A percentile compares a stretch with the other conserved stretches of the same genome.
Evolutionary conservation across 2,113 vertebrate species (phyloP).

Genomic region (Phoxinus phoxinus): DNA sequence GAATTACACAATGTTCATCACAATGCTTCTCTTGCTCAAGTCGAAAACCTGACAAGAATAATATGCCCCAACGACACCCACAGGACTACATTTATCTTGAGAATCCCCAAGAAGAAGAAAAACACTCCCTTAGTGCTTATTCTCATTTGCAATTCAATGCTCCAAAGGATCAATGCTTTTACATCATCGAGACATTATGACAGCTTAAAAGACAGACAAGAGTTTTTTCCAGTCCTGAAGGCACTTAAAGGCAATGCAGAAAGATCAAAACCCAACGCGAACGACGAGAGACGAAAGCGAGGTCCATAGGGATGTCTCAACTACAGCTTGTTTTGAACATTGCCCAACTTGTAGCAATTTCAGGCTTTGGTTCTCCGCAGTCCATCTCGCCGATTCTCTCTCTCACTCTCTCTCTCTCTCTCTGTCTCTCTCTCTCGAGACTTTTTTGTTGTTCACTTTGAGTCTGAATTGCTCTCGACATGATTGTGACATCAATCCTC

Average conservation of each 20-base stretch:
- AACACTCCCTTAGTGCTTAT: constrained; percentile 1
- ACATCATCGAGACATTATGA: constrained; percentile 37
- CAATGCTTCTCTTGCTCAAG: constrained; percentile 57
- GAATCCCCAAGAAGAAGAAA: neutral
- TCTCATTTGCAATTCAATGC: constrained; percentile 19
- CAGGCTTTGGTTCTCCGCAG: constrained; percentile 16
- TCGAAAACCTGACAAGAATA: constrained; percentile 65
- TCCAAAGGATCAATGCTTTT: constrained; percentile 27
- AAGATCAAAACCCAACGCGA: constrained; percentile 63
- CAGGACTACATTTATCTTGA: constrained; percentile 18
- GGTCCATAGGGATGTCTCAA: constrained; percentile 64
- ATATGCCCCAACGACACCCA: constrained; percentile 59
- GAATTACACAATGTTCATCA: constrained; percentile 66
- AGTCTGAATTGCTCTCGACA: constrained; percentile 2
- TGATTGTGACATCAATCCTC: constrained; percentile 40
- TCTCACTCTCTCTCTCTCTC: neutral
- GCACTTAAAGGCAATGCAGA: constrained; percentile 75
- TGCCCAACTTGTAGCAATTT: constrained; percentile 30
- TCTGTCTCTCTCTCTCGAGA: too few relatives aligned
- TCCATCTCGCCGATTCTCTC: constrained; percentile 28
- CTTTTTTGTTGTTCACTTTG: constrained; percentile 11
- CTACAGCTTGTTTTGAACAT: constrained; percentile 42
- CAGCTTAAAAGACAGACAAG: constrained; percentile 43
- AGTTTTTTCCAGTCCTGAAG: constrained; percentile 67
- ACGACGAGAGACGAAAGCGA: constrained; percentile 33